These are phyloP conservation scores for Ptychoptera contaminata DNA, from an alignment of 2,888 invertebrate genomes.

Conservation along the genomic window DNA sequence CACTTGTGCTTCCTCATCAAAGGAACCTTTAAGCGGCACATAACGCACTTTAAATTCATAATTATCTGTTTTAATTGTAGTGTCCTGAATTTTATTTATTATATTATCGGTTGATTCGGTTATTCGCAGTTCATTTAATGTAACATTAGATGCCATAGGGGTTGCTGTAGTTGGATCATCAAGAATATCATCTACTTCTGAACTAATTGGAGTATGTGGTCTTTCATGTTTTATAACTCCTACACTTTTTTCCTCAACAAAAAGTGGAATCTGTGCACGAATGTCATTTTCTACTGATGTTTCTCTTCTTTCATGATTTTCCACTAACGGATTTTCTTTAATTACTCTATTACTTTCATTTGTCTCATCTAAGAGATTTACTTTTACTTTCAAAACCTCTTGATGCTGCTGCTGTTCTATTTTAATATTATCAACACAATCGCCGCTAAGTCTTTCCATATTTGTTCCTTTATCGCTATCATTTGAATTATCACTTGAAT, in stretches of 20 bases:
- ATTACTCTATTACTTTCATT: conserved; percentile 8
- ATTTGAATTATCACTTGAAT: background rate
- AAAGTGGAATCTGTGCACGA: background rate
- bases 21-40: conserved; percentile 10
- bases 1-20: conserved; percentile 2
- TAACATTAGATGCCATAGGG: background rate
- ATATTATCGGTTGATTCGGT: conserved; percentile 13
- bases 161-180: background rate
- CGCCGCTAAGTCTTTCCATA: background rate
- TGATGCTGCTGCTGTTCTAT: background rate
- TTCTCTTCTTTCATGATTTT: background rate
- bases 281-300: background rate
- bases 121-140: conserved; percentile 10
- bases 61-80: conserved; percentile 5
- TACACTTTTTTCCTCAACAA: background rate
- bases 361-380: conserved; percentile 9
- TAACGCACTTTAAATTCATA: conserved; percentile 9
- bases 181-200: background rate
- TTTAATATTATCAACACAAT: background rate
- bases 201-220: background rate
- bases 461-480: conserved; percentile 1
- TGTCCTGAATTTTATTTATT: background rate
- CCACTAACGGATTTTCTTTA: background rate
- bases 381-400: conserved; percentile 6
- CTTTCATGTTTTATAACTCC: background rate